These are phyloP conservation scores for Malurus alboscapulatus DNA, from an alignment of 2,113 vertebrate species.

Conservation along the genomic window DNA sequence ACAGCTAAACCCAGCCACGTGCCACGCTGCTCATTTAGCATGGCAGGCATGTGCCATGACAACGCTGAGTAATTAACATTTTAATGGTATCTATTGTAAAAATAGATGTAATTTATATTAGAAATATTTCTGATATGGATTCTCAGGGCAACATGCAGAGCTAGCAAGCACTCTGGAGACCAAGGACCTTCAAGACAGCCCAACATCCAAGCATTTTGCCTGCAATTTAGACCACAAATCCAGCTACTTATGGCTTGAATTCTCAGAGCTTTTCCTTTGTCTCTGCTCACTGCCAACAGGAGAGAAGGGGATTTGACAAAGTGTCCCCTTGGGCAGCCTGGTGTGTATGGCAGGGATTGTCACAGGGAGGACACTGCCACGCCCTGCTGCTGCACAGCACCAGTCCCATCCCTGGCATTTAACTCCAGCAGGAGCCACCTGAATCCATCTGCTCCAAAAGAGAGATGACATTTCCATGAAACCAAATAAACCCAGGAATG, in stretches of 20 bases:
- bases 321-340: not conserved
- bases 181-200: not conserved
- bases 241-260: not conserved
- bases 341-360: not conserved
- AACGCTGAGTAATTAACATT: not conserved
- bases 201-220: not conserved
- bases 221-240: not conserved
- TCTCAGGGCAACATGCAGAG: not conserved
- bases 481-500: not conserved
- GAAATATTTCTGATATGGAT: not conserved
- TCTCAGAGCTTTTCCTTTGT: not conserved
- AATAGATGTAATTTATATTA: not conserved
- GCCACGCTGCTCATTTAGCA: not conserved
- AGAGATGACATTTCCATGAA: slow-evolving; percentile 25
- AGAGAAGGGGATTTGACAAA: not conserved
- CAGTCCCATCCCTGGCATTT: not conserved
- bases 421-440: not conserved
- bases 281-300: not conserved
- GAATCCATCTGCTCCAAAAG: not conserved
- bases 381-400: not conserved
- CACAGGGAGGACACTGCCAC: not conserved
- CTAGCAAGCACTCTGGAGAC: not conserved
- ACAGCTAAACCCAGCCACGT: not conserved
- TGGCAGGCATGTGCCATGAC: not conserved
- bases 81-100: not conserved